phyloP scores from a whole-genome alignment of 37 sponge, comb jelly and placozoan species.

The Mnemiopsis leidyi region DNA sequence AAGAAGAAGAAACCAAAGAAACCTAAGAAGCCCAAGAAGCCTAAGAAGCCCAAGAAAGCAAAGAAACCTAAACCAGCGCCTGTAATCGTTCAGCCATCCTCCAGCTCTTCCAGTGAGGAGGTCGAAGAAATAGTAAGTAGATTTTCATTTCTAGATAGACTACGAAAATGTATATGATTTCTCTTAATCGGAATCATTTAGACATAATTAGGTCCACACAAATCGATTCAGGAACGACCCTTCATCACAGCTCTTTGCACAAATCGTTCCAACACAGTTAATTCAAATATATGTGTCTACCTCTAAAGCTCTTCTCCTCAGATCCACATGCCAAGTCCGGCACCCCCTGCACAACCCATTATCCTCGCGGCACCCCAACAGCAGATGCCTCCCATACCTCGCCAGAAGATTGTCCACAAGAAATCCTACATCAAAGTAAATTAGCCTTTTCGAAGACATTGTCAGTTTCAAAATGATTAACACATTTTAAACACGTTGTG shows the following conservation, averaged over 20 bases:
- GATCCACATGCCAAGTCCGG: background rate
- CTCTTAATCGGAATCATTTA: too few relatives aligned
- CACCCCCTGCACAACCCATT: background rate
- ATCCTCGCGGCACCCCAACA: conserved; percentile 24
- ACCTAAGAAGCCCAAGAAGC: conserved; percentile 1
- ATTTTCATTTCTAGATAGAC: too few relatives aligned
- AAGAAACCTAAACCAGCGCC: background rate
- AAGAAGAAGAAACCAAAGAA: conserved; percentile 6
- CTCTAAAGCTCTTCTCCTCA: background rate
- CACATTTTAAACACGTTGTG: too few relatives aligned
- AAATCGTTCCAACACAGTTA: too few relatives aligned
- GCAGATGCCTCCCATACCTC: conserved; percentile 12
- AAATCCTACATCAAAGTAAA: background rate
- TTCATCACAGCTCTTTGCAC: too few relatives aligned
- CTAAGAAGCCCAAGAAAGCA: conserved; percentile 30
- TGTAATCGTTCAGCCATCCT: background rate
- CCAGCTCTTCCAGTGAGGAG: conserved; percentile 33
- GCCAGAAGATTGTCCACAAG: conserved; percentile 16
- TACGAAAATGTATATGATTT: too few relatives aligned
- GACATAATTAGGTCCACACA: too few relatives aligned
- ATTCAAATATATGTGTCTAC: too few relatives aligned
- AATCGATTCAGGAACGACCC: too few relatives aligned
- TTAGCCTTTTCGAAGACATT: too few relatives aligned
- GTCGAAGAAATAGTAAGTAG: background rate
- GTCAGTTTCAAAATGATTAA: too few relatives aligned